These are phyloP conservation scores for Nibea albiflora DNA, from an alignment of 2,113 vertebrate genomes.

Conservation along the genomic window DNA sequence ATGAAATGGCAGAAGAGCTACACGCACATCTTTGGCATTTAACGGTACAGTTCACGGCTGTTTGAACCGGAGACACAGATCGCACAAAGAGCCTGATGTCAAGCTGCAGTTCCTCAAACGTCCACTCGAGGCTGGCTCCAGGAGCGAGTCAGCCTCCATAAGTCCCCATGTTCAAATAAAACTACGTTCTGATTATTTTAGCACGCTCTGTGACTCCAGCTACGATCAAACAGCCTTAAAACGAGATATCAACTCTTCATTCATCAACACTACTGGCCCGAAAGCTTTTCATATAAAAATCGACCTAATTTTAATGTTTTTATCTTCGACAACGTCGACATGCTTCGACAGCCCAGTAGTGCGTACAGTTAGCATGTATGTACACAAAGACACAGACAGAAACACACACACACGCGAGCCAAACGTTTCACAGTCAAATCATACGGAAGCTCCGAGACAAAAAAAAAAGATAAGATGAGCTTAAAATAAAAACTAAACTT, in stretches of 20 bases:
- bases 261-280: conserved; percentile 29
- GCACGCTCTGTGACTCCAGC: not conserved
- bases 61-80: conserved; percentile 11
- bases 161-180: not conserved
- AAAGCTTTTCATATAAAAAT: conserved; percentile 11
- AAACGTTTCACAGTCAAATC: conserved; percentile 76
- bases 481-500: conserved; percentile 31
- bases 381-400: conserved; percentile 13
- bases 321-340: conserved; percentile 34
- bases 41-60: conserved; percentile 9
- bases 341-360: conserved; percentile 55
- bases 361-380: conserved; percentile 26
- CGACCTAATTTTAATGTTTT: not conserved
- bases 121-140: too few relatives aligned
- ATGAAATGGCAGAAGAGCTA: conserved; percentile 11
- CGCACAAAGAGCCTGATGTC: not conserved
- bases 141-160: too few relatives aligned
- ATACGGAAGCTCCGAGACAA: conserved; percentile 33
- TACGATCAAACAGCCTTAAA: conserved; percentile 21
- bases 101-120: too few relatives aligned
- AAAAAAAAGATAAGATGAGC: conserved; percentile 27
- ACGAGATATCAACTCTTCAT: conserved; percentile 22
- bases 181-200: too few relatives aligned
- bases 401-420: conserved; percentile 27
- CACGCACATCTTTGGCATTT: conserved; percentile 55